Evolutionary conservation across 2,888 invertebrate species (phyloP), one percentile per base, ranked within the genome.

Genomic region (Sympetrum striolatum): DNA sequence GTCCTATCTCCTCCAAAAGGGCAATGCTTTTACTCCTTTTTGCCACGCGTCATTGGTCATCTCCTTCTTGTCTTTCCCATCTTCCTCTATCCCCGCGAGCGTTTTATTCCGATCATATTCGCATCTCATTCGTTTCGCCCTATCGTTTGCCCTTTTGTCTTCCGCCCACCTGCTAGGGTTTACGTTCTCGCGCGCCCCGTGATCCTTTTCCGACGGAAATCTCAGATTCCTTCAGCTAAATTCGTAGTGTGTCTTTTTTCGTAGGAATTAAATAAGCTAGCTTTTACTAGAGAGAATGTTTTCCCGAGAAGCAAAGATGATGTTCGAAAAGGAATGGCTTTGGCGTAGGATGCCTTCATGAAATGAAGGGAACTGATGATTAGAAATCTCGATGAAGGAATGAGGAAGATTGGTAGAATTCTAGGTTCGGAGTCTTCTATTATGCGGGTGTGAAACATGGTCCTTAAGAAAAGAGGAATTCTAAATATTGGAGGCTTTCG

Each of bases 51-150:
- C 86, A 86, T 86, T 86, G 86, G 35, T 60, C 86, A 60, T 86
- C 22, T 35, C 58, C 22, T 58, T 35, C 37, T 48, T 58, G 58
- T 86, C 31, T 86, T 81, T 82, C 31, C 80, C 81, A 44, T 48
- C 10, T 15, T 8, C 53, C 53, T 58, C 60, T 60, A 53, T 60
- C 35, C 58, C 22, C 35, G 53, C 12, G 48, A 44, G 31, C 58
- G 53, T 86, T 86, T 86, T 60, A 86, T 86, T 86, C 73, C 86
- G 58, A 86, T 86, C 86, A 86, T 86, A 86, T 86, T 86, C 86
- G 86, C 86, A 37, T 86, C 58, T 31, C 86, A 86, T 86, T 86
- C 58, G 58, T 60, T 86, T 82, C 48, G 15, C 35, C 35, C 79
- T 80, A 80, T 80, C 79, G n/a, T 35, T 35, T 80, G 35, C 35